phyloP scores from a whole-genome alignment of 2,113 vertebrate genomes.

The Brachypteracias leptosomus region DNA sequence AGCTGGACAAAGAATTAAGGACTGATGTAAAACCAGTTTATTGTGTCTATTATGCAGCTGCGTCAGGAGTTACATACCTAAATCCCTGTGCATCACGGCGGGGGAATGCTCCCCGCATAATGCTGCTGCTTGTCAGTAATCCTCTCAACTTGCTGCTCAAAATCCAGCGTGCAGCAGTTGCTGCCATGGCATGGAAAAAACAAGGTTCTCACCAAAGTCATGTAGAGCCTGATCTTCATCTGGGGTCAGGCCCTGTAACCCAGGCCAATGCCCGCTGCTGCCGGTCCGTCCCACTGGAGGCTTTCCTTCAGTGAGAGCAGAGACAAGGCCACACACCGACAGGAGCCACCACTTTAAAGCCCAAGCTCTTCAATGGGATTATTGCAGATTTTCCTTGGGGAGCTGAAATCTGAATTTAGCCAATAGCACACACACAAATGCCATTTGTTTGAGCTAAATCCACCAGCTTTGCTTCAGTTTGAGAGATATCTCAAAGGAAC shows the following conservation, averaged over 20 bases:
- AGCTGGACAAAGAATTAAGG: neutral
- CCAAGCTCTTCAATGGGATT: neutral
- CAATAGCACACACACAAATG: neutral
- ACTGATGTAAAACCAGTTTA: neutral
- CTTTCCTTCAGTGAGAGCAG: neutral
- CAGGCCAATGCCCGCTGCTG: neutral
- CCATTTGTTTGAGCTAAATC: neutral
- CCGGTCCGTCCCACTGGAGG: fast-evolving
- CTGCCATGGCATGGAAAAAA: neutral
- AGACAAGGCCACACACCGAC: neutral
- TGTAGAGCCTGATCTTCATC: neutral
- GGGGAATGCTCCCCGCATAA: neutral
- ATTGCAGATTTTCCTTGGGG: neutral
- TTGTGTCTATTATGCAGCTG: neutral
- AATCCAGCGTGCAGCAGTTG: neutral
- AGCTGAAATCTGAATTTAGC: neutral
- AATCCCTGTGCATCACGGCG: neutral
- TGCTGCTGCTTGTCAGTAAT: neutral
- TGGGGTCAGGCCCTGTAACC: neutral
- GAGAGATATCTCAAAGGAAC: neutral
- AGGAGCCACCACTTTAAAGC: neutral
- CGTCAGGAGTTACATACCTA: neutral
- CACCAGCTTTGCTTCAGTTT: neutral
- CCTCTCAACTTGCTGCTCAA: neutral
- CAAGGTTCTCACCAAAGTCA: neutral